Conservation (phyloP, 2,888 invertebrate species). For the Iphiclides podalirius region DNA sequence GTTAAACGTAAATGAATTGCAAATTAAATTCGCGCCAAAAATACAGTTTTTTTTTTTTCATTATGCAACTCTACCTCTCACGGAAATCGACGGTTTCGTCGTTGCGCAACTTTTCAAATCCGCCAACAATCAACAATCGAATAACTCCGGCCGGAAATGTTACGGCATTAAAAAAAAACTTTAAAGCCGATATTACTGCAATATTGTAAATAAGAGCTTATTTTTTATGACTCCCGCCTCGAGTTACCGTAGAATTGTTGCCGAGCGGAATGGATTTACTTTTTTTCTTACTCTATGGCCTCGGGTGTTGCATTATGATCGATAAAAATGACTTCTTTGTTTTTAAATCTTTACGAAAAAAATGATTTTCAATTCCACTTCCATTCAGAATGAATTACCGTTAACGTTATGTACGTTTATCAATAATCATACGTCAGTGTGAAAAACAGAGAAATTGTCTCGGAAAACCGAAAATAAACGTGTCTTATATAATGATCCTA, state of each 20-base stretch:
- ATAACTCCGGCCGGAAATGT: conserved; percentile 12
- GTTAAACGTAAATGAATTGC: neutral
- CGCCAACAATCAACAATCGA: conserved; percentile 7
- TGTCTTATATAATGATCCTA: too few species aligned
- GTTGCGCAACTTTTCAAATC: conserved; percentile 15
- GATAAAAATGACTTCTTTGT: neutral
- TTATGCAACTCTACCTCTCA: conserved; percentile 11
- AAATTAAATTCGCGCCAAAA: conserved; percentile 2
- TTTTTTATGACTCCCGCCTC: neutral
- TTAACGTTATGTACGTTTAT: too few species aligned
- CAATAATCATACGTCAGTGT: too few species aligned
- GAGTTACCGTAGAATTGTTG: neutral
- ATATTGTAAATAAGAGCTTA: conserved; percentile 1
- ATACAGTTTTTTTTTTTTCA: neutral
- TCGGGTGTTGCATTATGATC: neutral
- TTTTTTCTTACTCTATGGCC: neutral
- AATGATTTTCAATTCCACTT: too few species aligned
- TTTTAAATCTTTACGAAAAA: too few species aligned
- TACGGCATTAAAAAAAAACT: conserved; percentile 10
- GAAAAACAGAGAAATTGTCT: too few species aligned
- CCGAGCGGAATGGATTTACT: neutral
- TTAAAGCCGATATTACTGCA: conserved; percentile 12
- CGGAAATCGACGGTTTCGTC: conserved; percentile 6
- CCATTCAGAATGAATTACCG: too few species aligned
- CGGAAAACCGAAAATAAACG: too few species aligned